These are phyloP conservation scores for Stenodema calcarata DNA, from an alignment of 2,888 invertebrate genomes.

Conservation along the genomic window DNA sequence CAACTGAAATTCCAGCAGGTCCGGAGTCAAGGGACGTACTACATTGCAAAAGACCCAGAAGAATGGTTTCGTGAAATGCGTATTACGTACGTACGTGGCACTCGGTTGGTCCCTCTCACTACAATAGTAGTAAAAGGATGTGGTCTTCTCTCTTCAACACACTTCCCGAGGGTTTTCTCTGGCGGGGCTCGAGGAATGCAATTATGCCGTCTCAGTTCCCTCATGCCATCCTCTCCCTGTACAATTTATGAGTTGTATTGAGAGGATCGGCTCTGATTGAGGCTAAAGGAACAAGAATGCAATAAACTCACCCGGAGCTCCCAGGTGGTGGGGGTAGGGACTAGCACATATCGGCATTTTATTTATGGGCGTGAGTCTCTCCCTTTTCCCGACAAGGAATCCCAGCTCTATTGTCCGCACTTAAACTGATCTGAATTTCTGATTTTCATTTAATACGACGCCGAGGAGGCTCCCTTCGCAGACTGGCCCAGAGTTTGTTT, in stretches of 20 bases:
- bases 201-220: slow-evolving; percentile 6
- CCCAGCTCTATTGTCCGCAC: slow-evolving; percentile 22
- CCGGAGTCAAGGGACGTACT: neutral
- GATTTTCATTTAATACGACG: slow-evolving; percentile 33
- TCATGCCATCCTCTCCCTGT: neutral
- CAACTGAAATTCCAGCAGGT: neutral
- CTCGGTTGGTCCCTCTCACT: neutral
- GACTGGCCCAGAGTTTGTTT: neutral
- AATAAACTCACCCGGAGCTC: slow-evolving; percentile 28
- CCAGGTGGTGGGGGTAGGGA: neutral
- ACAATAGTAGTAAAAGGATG: neutral
- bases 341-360: slow-evolving; percentile 31
- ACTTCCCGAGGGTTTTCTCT: neutral
- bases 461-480: neutral
- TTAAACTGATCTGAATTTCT: slow-evolving; percentile 38
- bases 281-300: slow-evolving; percentile 36
- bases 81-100: neutral
- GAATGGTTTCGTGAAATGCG: neutral
- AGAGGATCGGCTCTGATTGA: slow-evolving; percentile 43
- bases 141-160: neutral
- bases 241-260: slow-evolving; percentile 50
- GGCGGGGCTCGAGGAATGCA: slow-evolving; percentile 13
- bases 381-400: slow-evolving; percentile 5
- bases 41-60: neutral
- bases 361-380: slow-evolving; percentile 31